Base-by-base conservation (phyloP, 23 tunicate genomes). In the Trididemnum nubilum region DNA sequence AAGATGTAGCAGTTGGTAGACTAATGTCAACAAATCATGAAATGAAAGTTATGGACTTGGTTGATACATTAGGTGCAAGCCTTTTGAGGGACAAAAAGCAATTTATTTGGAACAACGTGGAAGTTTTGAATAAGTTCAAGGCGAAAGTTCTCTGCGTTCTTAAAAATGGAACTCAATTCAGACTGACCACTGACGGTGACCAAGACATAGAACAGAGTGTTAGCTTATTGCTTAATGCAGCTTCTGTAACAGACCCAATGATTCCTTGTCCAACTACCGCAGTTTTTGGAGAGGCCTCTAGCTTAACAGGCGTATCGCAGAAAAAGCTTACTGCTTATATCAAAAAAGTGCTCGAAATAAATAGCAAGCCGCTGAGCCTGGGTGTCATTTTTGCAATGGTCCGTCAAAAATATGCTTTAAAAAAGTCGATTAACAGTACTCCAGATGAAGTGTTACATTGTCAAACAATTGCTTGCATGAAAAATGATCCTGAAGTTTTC, bases 1-100 rank as follows among this genome's bases (percentile, higher is more conserved):
- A 80, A 80, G 84, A 80, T 39, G 84, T 80, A 1, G 64, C 75
- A 22, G 51, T 65, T 30, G 84, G 84, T 1, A 65, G 84, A n/a
- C 33, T 80, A 34, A 33, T 80, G 51, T 34, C 84, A 9, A n/a
- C 75, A 1, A 12, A 34, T 1, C 51, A 38, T 33, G 34, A 38
- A 38, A 80, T 80, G 75, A 36, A 30, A 18, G 63, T 80, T 15
- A 2, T 24, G 1, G 34, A 44, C 1, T 12, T 80, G 1, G n/a
- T 65, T 2, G 84, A 64, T 12, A 29, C 31, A 21, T 29, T 80
- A 27, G 33, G 19, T 15, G 4, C 84, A 0, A 80, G 75, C 29
- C 63, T 80, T 2, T 30, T 80, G 0, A 65, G 71, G 34, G 84
- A 80, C n/a, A 39, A 65, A 64, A 38, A 73, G 30, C 9, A 67